These are phyloP conservation scores for Sympetrum striolatum DNA, from an alignment of 2,888 invertebrate species.

Conservation along the genomic window DNA sequence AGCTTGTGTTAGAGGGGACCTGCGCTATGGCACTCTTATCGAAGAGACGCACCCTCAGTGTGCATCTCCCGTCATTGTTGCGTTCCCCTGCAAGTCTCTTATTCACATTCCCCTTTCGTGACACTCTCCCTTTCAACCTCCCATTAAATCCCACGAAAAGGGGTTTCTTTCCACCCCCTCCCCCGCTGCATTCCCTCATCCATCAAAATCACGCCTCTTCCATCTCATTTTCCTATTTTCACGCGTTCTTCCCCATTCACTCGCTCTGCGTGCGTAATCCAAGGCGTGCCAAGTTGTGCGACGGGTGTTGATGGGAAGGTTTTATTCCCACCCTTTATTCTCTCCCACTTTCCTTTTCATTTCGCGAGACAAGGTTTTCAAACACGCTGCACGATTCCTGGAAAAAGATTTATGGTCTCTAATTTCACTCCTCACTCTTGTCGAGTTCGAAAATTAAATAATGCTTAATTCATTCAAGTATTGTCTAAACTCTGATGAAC, in stretches of 20 bases:
- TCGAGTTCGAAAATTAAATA: too few species aligned
- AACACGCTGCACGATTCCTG: too few species aligned
- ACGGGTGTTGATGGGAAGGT: background rate
- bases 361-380: too few species aligned
- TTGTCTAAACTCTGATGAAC: too few species aligned
- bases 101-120: background rate
- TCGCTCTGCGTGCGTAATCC: background rate
- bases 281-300: background rate
- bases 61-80: background rate
- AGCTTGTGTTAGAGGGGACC: background rate
- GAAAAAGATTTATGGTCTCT: too few species aligned
- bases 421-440: too few species aligned
- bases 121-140: background rate
- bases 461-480: too few species aligned
- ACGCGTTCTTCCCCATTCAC: background rate
- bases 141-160: too few species aligned
- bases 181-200: background rate
- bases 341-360: background rate
- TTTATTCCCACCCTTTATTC: background rate
- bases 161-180: background rate
- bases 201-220: background rate
- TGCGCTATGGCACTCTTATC: background rate
- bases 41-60: background rate
- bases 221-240: background rate
- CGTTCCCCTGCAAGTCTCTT: background rate